A percentile compares a stretch with the other conserved stretches of the same genome.
These are phyloP conservation scores for Rhea pennata DNA, from an alignment of 2,113 vertebrate genomes.

Conservation along the genomic window DNA sequence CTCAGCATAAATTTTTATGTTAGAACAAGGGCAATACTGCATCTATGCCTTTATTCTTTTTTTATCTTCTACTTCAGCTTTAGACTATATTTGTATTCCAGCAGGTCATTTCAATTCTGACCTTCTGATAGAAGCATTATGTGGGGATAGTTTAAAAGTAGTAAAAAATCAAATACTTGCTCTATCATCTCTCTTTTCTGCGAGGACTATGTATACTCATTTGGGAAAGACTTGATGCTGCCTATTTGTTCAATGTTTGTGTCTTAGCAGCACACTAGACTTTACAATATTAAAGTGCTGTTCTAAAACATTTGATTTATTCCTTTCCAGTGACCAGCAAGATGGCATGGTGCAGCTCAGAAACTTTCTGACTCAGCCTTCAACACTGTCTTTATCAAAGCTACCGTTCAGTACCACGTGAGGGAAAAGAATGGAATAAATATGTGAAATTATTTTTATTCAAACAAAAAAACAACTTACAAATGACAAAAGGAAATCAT, in stretches of 20 bases:
- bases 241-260: background rate
- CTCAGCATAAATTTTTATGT: background rate
- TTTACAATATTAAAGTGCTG: background rate
- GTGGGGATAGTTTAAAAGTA: no score
- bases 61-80: background rate
- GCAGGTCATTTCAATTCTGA: no score
- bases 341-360: constrained; percentile 54
- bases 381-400: background rate
- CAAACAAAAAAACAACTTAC: accelerated
- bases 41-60: background rate
- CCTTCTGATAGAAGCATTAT: no score
- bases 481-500: background rate
- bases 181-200: no score
- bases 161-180: no score
- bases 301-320: background rate
- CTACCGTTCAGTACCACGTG: background rate
- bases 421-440: background rate
- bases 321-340: constrained; percentile 44
- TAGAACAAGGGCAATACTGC: background rate
- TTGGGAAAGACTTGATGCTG: no score
- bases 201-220: no score
- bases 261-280: background rate
- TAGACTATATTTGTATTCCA: background rate
- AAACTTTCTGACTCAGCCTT: constrained; percentile 36
- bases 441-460: background rate